Base-by-base conservation (phyloP, 2,888 invertebrate genomes). In the Parascotia fuliginaria region DNA sequence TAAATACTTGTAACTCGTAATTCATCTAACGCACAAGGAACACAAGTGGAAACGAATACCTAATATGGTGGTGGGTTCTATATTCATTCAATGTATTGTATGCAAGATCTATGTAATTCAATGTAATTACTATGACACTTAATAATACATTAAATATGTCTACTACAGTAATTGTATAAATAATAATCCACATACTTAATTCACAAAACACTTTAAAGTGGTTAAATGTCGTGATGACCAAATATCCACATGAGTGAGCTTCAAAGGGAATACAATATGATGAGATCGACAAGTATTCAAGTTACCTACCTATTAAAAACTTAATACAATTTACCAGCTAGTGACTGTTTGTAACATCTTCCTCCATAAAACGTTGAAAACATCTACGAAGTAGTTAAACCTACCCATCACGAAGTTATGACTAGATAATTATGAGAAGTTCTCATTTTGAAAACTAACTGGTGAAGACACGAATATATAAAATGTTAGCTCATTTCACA, bases 131-230 rank as follows among this genome's bases (percentile, higher is more conserved):
- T 22, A 13, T 14, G 11, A 42, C 12, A 24, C 22, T 34, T 42
- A 19, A 15, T 24, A 24, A 6, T 24, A 6, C 3, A 24, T 49
- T 42, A 42, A 28, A 32, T 47, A 64, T 16, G 15, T 33, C 41
- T 47, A 55, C 38, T 51, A 42, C 22, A 44, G 19, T 46, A 24
- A 50, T 9, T 53, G 36, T 38, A 50, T 15, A 66, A 63, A 53
- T 48, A 43, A 65, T 15, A 42, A 46, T 34, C 28, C 33, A 46
- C 45, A 48, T 52, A 28, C 5, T 19, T n/a, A n/a, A 19, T 39
- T 46, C 49, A 53, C 46, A 50, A 50, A 37, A 49, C 46, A 53
- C 52, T 14, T 37, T 44, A 54, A 52, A 46, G 16, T 47, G 29
- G 36, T 27, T 51, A 40, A 44, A 50, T 32, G 29, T 53, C 39